Percentiles rank a stretch among this genome's conserved stretches.
Conservation (phyloP, 2,888 invertebrate genomes). For the Ornithoptera alexandrae region DNA sequence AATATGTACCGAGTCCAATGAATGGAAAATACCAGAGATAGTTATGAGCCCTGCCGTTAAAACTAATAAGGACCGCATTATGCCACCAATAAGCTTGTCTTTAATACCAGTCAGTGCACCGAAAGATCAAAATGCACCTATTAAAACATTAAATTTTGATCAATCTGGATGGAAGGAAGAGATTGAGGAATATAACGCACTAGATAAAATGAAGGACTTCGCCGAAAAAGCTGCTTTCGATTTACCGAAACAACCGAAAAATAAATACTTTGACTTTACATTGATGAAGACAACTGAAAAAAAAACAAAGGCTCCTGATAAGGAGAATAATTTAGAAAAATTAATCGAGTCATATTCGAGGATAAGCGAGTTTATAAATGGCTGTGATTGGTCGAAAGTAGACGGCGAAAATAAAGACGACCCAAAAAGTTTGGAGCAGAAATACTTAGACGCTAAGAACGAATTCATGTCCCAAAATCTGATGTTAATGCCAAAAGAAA, state of each 20-base stretch:
- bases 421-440: conserved; percentile 63
- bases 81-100: conserved; percentile 74
- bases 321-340: conserved; percentile 66
- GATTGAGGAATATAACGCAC: conserved; percentile 68
- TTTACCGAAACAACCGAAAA: conserved; percentile 61
- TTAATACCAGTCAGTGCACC: conserved; percentile 68
- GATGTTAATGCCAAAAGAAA: conserved; percentile 68
- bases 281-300: conserved; percentile 53
- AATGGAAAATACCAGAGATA: conserved; percentile 68
- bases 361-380: conserved; percentile 73
- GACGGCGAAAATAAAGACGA: conserved; percentile 60
- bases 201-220: conserved; percentile 77
- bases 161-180: conserved; percentile 60
- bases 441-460: conserved; percentile 73
- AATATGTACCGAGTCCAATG: conserved; percentile 44
- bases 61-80: conserved; percentile 58
- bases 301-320: conserved; percentile 49
- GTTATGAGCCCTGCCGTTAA: conserved; percentile 59
- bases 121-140: conserved; percentile 60
- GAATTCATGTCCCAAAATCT: conserved; percentile 73
- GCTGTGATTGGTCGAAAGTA: conserved; percentile 72
- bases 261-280: conserved; percentile 57
- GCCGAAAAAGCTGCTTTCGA: conserved; percentile 75
- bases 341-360: conserved; percentile 72
- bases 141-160: conserved; percentile 60